Evolutionary conservation across 2,888 invertebrate genomes (phyloP), one percentile per base, ranked within the genome.

Genomic region (Schizaphis graminum): DNA sequence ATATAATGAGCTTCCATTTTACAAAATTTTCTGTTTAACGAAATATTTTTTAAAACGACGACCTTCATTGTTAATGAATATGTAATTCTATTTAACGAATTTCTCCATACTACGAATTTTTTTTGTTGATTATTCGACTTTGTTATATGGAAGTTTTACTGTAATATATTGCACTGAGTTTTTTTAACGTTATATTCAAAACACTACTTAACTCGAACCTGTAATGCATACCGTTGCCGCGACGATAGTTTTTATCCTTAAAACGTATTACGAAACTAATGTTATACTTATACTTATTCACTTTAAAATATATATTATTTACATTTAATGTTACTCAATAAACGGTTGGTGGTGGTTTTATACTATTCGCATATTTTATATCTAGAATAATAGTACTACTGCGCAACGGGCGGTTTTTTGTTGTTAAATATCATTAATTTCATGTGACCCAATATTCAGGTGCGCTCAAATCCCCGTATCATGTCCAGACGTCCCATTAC

Each of bases 391-490:
- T 35, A 77, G 35, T 77, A 21, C 21, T 77, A 21, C n/a, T 67
- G 35, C 35, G 35, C 77, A 24, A 41, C 21, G 21, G 77, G 8
- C 35, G 21, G 35, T 77, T 7, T 77, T 77, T 77, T 77, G 7
- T 77, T 77, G 2, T 77, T 21, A 77, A 77, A 77, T 77, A 41
- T 77, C 77, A 77, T 77, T 90, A 47, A 89, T 89, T 57, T 44
- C 77, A 35, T 94, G 91, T 91, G 91, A 49, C 61, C 90, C 90
- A 89, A 87, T 90, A 94, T 94, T 91, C 94, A 94, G 94, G 94
- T 94, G 61, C 91, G 53, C 94, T 94, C 94, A 94, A 94, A 94
- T 94, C 94, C 94, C 94, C 89, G 94, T 94, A 87, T 86, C 94
- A 94, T 91, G 61, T 94, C 86, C 94, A 94, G 90, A 67, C 94